Evolutionary conservation across 2,888 invertebrate species (phyloP).

Genomic region (Incurvaria masculella): DNA sequence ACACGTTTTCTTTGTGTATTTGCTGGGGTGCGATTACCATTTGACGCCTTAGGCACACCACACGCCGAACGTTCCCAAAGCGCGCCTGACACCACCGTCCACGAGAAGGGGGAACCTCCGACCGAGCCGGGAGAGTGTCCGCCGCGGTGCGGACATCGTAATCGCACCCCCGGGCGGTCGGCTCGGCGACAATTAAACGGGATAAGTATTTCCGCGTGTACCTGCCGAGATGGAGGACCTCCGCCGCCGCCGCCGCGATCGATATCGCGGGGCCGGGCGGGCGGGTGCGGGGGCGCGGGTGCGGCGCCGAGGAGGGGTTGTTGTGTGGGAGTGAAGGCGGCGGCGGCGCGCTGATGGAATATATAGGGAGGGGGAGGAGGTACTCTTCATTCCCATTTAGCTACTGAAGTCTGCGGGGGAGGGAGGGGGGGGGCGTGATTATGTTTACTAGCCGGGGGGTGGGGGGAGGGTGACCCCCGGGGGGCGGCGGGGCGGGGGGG

Average conservation of each 20-base stretch:
- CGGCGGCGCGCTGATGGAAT: constrained; percentile 4
- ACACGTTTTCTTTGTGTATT: too few relatives aligned
- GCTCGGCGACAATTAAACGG: constrained; percentile 47
- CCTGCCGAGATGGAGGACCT: constrained; percentile 25
- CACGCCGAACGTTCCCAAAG: too few relatives aligned
- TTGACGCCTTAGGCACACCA: too few relatives aligned
- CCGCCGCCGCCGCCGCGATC: constrained; percentile 3
- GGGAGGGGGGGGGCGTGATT: constrained; percentile 41
- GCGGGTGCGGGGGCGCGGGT: constrained; percentile 3
- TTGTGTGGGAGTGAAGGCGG: constrained; percentile 6
- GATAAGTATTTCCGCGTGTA: constrained; percentile 51
- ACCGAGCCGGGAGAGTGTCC: too few relatives aligned
- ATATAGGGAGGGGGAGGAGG: constrained; percentile 33
- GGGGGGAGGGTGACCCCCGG: not conserved
- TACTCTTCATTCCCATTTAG: constrained; percentile 52
- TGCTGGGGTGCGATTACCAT: too few relatives aligned
- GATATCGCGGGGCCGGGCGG: constrained; percentile 7
- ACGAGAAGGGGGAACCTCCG: too few relatives aligned
- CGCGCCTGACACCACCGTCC: too few relatives aligned
- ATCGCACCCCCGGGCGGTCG: too few relatives aligned
- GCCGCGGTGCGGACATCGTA: too few relatives aligned
- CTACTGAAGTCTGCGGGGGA: constrained; percentile 48
- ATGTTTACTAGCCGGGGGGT: constrained; percentile 45
- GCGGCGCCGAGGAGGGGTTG: constrained; percentile 3
- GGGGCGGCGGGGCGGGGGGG: too few relatives aligned